Percentiles rank a stretch among this genome's conserved stretches.
phyloP scores from a whole-genome alignment of 1,140 invertebrate genomes.

The Uloborus diversus region DNA sequence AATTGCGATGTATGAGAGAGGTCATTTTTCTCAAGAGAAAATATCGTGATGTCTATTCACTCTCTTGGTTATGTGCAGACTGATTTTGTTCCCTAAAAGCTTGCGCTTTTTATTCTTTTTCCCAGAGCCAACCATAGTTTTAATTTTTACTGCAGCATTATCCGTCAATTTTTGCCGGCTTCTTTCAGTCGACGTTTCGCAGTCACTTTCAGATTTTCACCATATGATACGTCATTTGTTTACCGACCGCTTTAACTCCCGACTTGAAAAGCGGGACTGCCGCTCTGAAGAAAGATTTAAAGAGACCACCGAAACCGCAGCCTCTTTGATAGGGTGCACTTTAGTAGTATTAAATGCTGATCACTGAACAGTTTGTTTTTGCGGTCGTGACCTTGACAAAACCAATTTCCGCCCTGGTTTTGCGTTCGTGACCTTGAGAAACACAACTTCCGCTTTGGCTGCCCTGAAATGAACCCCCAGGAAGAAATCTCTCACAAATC shows the following conservation, averaged over 20 bases:
- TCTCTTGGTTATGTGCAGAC: background rate
- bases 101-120: background rate
- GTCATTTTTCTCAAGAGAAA: background rate
- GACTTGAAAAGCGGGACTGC: background rate
- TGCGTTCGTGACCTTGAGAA: too few relatives aligned
- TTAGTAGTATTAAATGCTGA: background rate
- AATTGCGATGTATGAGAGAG: background rate
- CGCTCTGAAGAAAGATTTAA: background rate
- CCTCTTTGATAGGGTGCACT: background rate
- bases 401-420: too few relatives aligned
- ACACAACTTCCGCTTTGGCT: too few relatives aligned
- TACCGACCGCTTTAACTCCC: background rate
- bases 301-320: background rate
- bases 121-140: background rate
- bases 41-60: background rate
- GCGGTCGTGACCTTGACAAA: too few relatives aligned
- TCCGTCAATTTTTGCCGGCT: background rate
- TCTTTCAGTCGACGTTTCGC: background rate
- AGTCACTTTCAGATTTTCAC: background rate
- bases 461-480: too few relatives aligned
- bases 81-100: background rate
- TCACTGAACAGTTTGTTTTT: too few relatives aligned
- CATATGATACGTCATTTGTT: background rate
- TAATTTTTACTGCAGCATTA: background rate
- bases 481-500: too few relatives aligned